A percentile compares a stretch with the other conserved stretches of the same genome.
Evolutionary conservation across 2,888 invertebrate genomes (phyloP).

Genomic region (Danaus chrysippus): DNA sequence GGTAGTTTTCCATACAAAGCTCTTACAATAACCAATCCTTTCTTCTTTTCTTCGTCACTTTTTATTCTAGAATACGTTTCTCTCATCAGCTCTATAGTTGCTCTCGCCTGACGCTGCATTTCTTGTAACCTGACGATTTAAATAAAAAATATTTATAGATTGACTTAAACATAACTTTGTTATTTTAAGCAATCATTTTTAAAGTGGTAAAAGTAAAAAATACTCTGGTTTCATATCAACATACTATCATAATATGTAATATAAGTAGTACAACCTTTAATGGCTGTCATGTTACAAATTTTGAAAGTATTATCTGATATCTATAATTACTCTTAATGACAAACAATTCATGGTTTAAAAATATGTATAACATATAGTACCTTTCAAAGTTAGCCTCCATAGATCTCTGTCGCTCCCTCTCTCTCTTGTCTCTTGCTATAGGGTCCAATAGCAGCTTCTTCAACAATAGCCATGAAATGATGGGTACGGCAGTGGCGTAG

Average conservation of each 20-base stretch:
- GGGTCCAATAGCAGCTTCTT: conserved; percentile 93
- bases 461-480: conserved; percentile 88
- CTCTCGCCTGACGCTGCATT: conserved; percentile 90
- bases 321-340: background rate
- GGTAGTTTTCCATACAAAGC: conserved; percentile 89
- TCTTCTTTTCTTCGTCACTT: conserved; percentile 88
- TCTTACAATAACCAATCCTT: conserved; percentile 90
- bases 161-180: no score
- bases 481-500: conserved; percentile 94
- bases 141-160: conserved; percentile 16
- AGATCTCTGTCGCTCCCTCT: conserved; percentile 88
- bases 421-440: conserved; percentile 86
- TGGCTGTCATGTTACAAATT: no score
- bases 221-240: no score
- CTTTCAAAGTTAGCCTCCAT: conserved; percentile 88
- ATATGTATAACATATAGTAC: conserved; percentile 40
- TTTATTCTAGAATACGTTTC: conserved; percentile 92
- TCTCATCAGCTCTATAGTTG: conserved; percentile 93
- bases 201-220: no score
- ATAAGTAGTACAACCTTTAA: background rate
- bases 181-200: no score
- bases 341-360: background rate
- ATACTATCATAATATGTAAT: no score
- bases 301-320: background rate
- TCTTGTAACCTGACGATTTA: conserved; percentile 80